Evolutionary conservation across 2,113 vertebrate species (phyloP).

Genomic region (Podocnemis expansa): DNA sequence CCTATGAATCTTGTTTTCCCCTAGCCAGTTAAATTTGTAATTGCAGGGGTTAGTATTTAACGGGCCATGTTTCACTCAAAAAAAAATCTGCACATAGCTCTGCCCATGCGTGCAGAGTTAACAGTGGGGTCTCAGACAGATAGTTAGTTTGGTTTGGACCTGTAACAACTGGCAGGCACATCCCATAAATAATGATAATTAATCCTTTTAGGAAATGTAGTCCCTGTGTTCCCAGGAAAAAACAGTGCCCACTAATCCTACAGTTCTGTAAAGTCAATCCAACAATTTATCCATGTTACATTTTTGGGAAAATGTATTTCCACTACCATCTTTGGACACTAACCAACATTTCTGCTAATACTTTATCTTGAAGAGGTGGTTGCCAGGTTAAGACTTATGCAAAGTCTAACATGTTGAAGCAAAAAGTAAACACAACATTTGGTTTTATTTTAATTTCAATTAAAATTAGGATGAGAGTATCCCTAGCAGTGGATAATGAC

Average conservation of each 20-base stretch:
- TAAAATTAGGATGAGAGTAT: background rate
- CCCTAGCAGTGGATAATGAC: background rate
- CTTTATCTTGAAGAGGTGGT: accelerated
- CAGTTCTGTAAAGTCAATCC: background rate
- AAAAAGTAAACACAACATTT: background rate
- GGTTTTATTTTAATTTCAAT: background rate
- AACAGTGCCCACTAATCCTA: background rate
- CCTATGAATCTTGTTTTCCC: background rate
- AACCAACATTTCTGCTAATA: background rate
- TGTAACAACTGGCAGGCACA: accelerated
- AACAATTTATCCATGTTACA: background rate
- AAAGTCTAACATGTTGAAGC: background rate
- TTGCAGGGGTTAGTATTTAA: accelerated
- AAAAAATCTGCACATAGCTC: background rate
- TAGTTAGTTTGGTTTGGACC: accelerated
- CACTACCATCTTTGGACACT: background rate
- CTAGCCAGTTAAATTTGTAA: background rate
- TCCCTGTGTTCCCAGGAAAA: accelerated
- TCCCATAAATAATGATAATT: accelerated
- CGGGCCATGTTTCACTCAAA: background rate
- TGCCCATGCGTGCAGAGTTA: accelerated
- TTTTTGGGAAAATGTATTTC: accelerated
- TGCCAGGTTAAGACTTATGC: background rate
- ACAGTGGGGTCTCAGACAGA: accelerated
- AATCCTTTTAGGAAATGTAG: background rate